Base-by-base conservation (phyloP, 2,113 vertebrate species). In the Microcebus lehilahytsara region DNA sequence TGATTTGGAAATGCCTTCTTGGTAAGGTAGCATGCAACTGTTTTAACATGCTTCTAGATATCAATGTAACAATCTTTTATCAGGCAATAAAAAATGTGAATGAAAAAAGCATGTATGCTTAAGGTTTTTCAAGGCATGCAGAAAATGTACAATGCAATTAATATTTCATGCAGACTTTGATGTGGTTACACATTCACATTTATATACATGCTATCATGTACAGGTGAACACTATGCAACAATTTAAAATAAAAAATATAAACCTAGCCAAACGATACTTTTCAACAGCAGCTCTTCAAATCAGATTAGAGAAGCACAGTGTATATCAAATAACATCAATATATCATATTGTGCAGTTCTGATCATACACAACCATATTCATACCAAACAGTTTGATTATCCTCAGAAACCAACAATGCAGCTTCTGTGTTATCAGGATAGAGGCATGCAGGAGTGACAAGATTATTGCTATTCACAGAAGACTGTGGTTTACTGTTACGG, bases 361-460 rank as follows among this genome's bases (percentile, higher is more conserved):
- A 94, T 99, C 98, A 99, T 69, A 99, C 99, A 98, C 99, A 99
- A 96, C 99, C 99, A 95, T 99, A 99, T 98, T 99, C 99, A 58
- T 99, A 99, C 99, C 99, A 99, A 98, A 99, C 97, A 74, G 99
- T 99, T 89, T 99, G 99, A 92, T 98, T 99, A 96, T 99, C 99
- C 98, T 99, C 99, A 90, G 99, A 98, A 97, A 98, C 99, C 97
- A 99, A 97, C 19, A 99, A 94, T 0, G 97, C 97, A 40, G 98
- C 83, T 83, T 99, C 98, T 51, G 98, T 98, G 32, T 99, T 98
- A 80, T 97, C 93, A 67, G 78, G 23, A 89, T 84, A 97, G 86
- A 97, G 95, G 71, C 93, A 42, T 60, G 94, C 90, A 66, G 98
- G 42, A 88, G 97, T 97, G 46, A 25, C 67, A 86, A 94, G 93